Conservation (phyloP, 2,113 vertebrate genomes). For the Gracilinanus agilis region DNA sequence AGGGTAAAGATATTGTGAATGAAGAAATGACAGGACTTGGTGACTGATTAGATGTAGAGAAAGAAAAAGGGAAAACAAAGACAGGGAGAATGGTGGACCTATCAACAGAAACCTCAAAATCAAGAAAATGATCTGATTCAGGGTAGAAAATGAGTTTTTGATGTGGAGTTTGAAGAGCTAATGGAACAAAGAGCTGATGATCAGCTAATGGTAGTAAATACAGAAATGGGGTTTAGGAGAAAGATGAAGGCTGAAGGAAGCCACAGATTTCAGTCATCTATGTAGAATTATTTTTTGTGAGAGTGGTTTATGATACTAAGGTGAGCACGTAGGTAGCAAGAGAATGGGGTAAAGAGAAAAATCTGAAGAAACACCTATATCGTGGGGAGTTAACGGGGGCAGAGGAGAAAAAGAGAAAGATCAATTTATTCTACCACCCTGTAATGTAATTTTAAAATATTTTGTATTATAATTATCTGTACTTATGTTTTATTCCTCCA, state of each 20-base stretch:
- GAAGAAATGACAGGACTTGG: neutral
- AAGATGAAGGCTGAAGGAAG: neutral
- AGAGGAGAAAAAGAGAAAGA: neutral
- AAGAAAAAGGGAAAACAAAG: neutral
- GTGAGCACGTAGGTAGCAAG: neutral
- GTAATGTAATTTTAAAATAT: neutral
- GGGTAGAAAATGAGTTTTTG: neutral
- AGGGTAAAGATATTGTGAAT: neutral
- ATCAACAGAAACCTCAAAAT: neutral
- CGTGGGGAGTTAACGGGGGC: neutral
- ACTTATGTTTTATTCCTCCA: neutral
- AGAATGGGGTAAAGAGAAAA: neutral
- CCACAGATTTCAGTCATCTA: neutral
- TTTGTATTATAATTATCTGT: neutral
- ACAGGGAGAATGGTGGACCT: neutral
- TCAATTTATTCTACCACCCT: neutral
- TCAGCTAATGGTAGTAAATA: neutral
- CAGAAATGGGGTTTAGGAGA: neutral
- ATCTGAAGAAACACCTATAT: neutral
- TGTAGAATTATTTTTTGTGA: neutral
- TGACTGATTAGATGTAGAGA: neutral
- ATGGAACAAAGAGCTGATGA: neutral
- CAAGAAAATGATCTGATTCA: neutral
- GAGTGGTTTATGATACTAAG: neutral
- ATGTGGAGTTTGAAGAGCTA: neutral